A percentile compares a stretch with the other conserved stretches of the same genome.
Conservation (phyloP, 2,797 vertebrate species). For the Decapterus maruadsi region DNA sequence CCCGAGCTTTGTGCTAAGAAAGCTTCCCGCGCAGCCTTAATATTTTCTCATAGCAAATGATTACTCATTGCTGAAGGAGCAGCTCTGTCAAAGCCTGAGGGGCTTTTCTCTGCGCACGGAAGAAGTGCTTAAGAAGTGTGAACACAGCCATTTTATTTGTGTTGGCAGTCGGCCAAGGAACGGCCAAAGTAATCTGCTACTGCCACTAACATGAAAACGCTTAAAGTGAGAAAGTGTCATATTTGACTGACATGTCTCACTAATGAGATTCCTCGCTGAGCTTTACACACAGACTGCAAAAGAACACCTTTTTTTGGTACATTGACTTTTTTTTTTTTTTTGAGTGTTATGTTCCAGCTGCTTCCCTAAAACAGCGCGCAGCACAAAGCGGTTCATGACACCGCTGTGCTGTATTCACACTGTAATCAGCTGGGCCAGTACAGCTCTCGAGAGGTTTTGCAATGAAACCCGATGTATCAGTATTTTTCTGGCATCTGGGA, state of each 20-base stretch:
- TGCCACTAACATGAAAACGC: constrained; percentile 55
- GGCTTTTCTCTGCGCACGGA: constrained; percentile 59
- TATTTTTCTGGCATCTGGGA: constrained; percentile 51
- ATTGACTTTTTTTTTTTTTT: constrained; percentile 53
- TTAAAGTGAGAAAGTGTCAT: constrained; percentile 62
- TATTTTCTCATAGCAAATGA: constrained; percentile 56
- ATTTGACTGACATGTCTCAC: constrained; percentile 63
- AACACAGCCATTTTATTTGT: constrained; percentile 78
- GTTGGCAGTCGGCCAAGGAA: constrained; percentile 74
- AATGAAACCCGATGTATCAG: constrained; percentile 34
- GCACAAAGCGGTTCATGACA: constrained; percentile 46
- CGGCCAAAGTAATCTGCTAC: constrained; percentile 65
- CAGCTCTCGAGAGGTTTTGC: constrained; percentile 17
- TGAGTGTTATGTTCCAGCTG: constrained; percentile 37
- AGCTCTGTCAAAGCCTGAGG: constrained; percentile 59
- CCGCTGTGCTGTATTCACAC: constrained; percentile 19
- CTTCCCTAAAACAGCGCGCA: constrained; percentile 39
- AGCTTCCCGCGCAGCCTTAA: constrained; percentile 28
- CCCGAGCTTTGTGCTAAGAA: constrained; percentile 56
- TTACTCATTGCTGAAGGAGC: constrained; percentile 49
- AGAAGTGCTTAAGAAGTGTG: constrained; percentile 68
- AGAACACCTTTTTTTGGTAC: constrained; percentile 43
- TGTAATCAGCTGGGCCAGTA: constrained; percentile 49
- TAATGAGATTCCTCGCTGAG: constrained; percentile 68
- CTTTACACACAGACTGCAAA: constrained; percentile 33